Evolutionary conservation across 2,797 vertebrate species (phyloP).

Genomic region (Rhynchonycteris naso): DNA sequence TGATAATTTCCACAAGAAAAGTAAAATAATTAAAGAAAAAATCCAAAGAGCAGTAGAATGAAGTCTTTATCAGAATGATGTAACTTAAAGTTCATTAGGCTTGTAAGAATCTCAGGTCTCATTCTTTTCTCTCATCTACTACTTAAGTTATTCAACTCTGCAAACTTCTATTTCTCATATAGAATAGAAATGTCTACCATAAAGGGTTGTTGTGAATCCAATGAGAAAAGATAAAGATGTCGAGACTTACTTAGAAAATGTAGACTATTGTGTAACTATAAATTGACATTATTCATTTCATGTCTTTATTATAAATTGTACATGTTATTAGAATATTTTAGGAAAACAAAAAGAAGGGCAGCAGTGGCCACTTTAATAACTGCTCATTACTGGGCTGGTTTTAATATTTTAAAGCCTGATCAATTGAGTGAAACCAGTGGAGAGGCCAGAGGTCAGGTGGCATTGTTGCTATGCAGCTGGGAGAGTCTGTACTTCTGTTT

Average conservation of each 20-base stretch:
- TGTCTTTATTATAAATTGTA: background rate
- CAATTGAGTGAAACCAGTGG: conserved; percentile 3
- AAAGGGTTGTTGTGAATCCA: background rate
- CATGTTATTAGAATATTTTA: background rate
- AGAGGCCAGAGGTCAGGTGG: background rate
- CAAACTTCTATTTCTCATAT: background rate
- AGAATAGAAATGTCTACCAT: background rate
- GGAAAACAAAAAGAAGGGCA: background rate
- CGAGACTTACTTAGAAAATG: background rate
- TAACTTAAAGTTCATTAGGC: background rate
- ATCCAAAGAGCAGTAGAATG: background rate
- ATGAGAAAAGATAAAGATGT: background rate
- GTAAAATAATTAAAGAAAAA: background rate
- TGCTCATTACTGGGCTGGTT: background rate
- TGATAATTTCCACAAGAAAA: background rate
- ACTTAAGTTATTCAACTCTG: background rate
- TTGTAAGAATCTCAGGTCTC: background rate
- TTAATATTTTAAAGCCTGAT: conserved; percentile 25
- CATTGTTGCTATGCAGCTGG: background rate
- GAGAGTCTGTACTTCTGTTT: background rate
- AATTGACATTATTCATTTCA: background rate
- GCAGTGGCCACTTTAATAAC: background rate
- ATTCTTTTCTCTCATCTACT: background rate
- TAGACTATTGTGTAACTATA: background rate
- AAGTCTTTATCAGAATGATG: background rate